Conservation (phyloP, 1,140 invertebrate species). For the Drosophila takahashii region DNA sequence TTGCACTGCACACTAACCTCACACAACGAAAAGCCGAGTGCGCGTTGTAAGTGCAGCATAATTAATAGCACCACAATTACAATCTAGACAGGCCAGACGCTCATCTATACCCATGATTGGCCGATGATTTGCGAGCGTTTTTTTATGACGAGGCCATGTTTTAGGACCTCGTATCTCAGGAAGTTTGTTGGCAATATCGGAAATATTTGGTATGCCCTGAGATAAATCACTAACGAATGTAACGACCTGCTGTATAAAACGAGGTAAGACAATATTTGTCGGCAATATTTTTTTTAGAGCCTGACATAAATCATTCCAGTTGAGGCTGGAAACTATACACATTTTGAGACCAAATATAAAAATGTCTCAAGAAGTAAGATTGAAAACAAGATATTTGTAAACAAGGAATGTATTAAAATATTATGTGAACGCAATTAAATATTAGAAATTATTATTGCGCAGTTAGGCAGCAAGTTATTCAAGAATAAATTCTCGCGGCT, state of each 20-base stretch:
- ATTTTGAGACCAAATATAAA: too few relatives aligned
- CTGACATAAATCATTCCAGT: background rate
- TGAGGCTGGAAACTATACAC: too few relatives aligned
- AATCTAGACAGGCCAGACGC: constrained; percentile 21
- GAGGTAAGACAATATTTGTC: background rate
- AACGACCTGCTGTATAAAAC: background rate
- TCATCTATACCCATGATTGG: constrained; percentile 15
- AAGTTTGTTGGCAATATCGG: background rate
- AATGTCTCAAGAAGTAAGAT: too few relatives aligned
- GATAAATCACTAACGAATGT: constrained; percentile 20
- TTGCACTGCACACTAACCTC: constrained; percentile 61
- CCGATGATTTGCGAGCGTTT: constrained; percentile 17
- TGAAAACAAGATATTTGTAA: background rate
- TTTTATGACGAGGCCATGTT: constrained; percentile 18
- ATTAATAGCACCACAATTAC: constrained; percentile 47
- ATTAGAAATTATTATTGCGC: constrained; percentile 10
- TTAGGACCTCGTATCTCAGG: constrained; percentile 13
- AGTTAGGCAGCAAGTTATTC: background rate
- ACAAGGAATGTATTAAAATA: background rate
- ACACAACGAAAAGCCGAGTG: constrained; percentile 51
- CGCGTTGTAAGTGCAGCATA: constrained; percentile 46
- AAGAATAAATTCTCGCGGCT: background rate
- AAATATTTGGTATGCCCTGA: constrained; percentile 8
- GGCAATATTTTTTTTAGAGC: background rate
- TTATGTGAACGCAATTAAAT: constrained; percentile 1